These are phyloP conservation scores for Agrochola circellaris DNA, from an alignment of 2,888 invertebrate species.

Conservation along the genomic window DNA sequence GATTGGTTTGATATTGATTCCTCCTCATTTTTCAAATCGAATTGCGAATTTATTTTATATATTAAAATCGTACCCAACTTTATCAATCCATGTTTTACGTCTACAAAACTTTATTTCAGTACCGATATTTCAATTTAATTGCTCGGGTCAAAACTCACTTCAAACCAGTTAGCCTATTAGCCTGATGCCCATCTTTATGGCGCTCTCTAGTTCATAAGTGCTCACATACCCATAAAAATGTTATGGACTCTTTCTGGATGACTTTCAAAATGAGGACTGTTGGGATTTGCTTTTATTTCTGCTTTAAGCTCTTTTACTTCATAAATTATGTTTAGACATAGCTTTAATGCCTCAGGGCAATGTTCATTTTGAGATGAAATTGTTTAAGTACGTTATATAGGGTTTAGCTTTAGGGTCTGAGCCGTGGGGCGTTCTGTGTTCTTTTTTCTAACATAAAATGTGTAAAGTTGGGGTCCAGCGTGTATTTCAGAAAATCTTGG, in stretches of 20 bases:
- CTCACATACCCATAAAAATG: conserved; percentile 41
- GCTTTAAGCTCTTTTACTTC: conserved; percentile 24
- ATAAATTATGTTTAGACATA: neutral
- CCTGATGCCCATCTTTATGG: conserved; percentile 39
- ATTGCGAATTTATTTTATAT: neutral
- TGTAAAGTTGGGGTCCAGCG: neutral
- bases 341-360: too few relatives aligned
- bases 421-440: neutral
- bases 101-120: conserved; percentile 13
- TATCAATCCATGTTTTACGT: neutral
- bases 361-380: conserved; percentile 15
- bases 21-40: neutral
- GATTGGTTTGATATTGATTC: neutral
- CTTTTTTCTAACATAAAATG: neutral
- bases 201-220: conserved; percentile 40
- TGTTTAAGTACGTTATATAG: neutral
- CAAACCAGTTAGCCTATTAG: conserved; percentile 41
- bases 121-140: conserved; percentile 40
- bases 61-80: neutral
- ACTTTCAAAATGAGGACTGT: conserved; percentile 43
- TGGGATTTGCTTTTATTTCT: conserved; percentile 51
- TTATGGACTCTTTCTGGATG: conserved; percentile 43
- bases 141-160: conserved; percentile 14
- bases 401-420: neutral
- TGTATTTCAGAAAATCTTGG: neutral